Evolutionary conservation across 2,113 vertebrate species (phyloP).

Genomic region (Sapajus apella): DNA sequence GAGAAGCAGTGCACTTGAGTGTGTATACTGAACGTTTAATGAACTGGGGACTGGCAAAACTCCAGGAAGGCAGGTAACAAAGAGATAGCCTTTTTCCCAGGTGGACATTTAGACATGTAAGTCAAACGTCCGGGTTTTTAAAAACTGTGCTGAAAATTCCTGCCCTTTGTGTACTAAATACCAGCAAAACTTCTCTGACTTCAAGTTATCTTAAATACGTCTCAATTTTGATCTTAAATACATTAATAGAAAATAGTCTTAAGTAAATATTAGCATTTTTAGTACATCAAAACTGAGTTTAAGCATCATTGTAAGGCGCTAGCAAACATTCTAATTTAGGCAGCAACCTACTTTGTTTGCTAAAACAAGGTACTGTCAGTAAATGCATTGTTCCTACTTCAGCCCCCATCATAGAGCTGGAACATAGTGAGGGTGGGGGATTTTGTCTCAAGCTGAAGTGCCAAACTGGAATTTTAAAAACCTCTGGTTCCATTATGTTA

Average conservation of each 20-base stretch:
- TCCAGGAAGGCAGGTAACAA: not conserved
- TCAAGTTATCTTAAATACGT: conserved; percentile 4
- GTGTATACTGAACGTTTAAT: not conserved
- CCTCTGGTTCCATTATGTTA: not conserved
- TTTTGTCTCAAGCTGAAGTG: not conserved
- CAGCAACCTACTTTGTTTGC: not conserved
- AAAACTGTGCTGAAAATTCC: not conserved
- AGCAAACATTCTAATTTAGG: not conserved
- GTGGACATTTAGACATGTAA: not conserved
- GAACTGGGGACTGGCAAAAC: conserved; percentile 19
- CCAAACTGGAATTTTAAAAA: not conserved
- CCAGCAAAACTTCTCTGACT: conserved; percentile 63
- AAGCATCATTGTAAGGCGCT: not conserved
- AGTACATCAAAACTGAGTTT: conserved; percentile 1
- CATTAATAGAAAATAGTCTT: conserved; percentile 21
- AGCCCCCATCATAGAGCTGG: not conserved
- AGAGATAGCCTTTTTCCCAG: not conserved
- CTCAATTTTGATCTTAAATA: not conserved
- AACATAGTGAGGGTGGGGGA: not conserved
- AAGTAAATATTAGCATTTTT: conserved; percentile 29
- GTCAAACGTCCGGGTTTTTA: conserved; percentile 21
- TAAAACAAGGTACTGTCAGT: not conserved
- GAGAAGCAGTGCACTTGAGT: not conserved
- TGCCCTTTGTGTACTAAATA: conserved; percentile 63
- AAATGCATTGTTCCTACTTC: not conserved